Evolutionary conservation across 2,797 vertebrate genomes (phyloP).

Genomic region (Pyrocephalus nanus): DNA sequence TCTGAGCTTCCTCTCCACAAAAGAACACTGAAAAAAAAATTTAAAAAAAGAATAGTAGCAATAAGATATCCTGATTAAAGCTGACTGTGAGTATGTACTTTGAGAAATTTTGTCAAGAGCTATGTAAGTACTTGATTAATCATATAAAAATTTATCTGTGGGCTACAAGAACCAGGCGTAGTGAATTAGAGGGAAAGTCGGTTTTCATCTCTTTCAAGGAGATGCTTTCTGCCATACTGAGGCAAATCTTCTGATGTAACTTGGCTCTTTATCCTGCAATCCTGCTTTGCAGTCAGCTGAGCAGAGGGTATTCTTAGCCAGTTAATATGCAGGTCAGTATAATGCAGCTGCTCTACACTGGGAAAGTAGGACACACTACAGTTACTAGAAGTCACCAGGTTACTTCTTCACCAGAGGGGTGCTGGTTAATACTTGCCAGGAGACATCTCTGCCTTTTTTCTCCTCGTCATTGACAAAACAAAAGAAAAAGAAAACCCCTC

Average conservation of each 20-base stretch:
- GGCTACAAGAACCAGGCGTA: not conserved
- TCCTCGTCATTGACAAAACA: not conserved
- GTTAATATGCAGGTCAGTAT: conserved; percentile 14
- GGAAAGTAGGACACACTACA: conserved; percentile 26
- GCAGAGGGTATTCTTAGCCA: conserved; percentile 27
- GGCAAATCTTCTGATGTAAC: conserved; percentile 45
- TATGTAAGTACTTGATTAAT: conserved; percentile 24
- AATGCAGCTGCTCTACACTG: conserved; percentile 30
- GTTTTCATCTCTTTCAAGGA: conserved; percentile 26
- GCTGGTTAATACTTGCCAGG: not conserved
- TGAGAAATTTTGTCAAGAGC: conserved; percentile 18
- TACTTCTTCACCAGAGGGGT: not conserved
- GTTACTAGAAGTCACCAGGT: not conserved
- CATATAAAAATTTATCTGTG: not conserved
- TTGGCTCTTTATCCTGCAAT: conserved; percentile 33
- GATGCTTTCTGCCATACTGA: conserved; percentile 17
- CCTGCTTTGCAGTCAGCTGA: conserved; percentile 49
- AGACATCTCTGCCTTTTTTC: not conserved
- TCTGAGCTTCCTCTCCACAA: conserved; percentile 80
- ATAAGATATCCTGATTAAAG: conserved; percentile 28
- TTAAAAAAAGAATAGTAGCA: not conserved
- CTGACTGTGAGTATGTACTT: not conserved
- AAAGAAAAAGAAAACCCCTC: not conserved
- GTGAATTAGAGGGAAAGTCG: not conserved
- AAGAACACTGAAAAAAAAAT: conserved; percentile 47